phyloP scores from a whole-genome alignment of 2,113 vertebrate species.

The Daboia siamensis region DNA sequence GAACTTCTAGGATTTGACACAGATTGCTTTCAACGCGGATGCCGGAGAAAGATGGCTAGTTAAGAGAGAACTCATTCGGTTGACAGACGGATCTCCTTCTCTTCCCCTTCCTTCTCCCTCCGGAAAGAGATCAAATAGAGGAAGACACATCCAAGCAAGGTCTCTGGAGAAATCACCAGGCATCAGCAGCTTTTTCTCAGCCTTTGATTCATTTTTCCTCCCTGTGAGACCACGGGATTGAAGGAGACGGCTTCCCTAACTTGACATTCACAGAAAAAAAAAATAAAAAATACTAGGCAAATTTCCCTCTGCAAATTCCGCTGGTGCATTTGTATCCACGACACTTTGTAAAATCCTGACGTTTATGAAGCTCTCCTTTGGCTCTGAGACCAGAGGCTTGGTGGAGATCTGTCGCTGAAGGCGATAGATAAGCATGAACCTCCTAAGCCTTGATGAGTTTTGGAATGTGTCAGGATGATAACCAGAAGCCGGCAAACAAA shows the following conservation, averaged over 20 bases:
- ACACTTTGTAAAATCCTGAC: neutral
- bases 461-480: neutral
- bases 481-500: neutral
- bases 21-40: conserved; percentile 30
- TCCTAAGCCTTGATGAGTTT: neutral
- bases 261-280: neutral
- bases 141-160: conserved; percentile 13
- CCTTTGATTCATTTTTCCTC: neutral
- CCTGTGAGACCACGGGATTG: neutral
- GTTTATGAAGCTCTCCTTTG: neutral
- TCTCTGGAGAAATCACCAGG: conserved; percentile 24
- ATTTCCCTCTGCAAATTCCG: neutral
- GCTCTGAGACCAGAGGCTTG: neutral
- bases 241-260: neutral
- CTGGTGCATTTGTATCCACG: neutral
- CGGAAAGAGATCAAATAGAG: conserved; percentile 27
- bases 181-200: conserved; percentile 57
- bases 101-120: neutral
- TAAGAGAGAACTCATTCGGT: conserved; percentile 51
- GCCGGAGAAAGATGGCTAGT: conserved; percentile 48
- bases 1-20: conserved; percentile 22
- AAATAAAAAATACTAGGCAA: neutral
- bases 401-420: neutral
- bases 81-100: conserved; percentile 14
- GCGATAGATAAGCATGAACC: neutral